Evolutionary conservation across 2,113 vertebrate genomes (phyloP).

Genomic region (Centropus bengalensis): DNA sequence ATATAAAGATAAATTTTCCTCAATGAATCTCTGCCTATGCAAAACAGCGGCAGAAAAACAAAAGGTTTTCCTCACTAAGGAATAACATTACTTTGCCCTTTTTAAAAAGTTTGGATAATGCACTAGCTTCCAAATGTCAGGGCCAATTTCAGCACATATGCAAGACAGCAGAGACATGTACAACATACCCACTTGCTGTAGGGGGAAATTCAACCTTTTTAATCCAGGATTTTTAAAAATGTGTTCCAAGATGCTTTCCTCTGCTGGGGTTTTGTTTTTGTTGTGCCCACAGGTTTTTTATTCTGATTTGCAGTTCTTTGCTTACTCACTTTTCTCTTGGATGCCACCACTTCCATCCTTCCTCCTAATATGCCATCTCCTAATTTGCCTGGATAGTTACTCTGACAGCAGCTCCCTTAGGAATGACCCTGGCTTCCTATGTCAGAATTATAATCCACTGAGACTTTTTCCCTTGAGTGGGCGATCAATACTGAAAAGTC

Average conservation of each 20-base stretch:
- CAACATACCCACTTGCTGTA: neutral
- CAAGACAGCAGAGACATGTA: neutral
- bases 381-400: conserved; percentile 34
- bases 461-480: neutral
- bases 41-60: neutral
- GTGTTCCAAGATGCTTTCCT: neutral
- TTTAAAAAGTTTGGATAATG: neutral
- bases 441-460: conserved; percentile 63
- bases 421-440: conserved; percentile 1
- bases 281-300: neutral
- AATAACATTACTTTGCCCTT: neutral
- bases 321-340: neutral
- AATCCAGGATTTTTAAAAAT: neutral
- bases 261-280: neutral
- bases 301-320: neutral
- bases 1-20: neutral
- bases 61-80: neutral
- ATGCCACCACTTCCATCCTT: neutral
- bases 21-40: neutral
- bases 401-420: conserved; percentile 21
- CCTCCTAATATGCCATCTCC: conserved; percentile 8
- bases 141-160: neutral
- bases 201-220: neutral
- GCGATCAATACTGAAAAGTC: conserved; percentile 44
- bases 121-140: neutral